phyloP scores from a whole-genome alignment of 2,888 invertebrate genomes.

The Byasa hedistus region DNA sequence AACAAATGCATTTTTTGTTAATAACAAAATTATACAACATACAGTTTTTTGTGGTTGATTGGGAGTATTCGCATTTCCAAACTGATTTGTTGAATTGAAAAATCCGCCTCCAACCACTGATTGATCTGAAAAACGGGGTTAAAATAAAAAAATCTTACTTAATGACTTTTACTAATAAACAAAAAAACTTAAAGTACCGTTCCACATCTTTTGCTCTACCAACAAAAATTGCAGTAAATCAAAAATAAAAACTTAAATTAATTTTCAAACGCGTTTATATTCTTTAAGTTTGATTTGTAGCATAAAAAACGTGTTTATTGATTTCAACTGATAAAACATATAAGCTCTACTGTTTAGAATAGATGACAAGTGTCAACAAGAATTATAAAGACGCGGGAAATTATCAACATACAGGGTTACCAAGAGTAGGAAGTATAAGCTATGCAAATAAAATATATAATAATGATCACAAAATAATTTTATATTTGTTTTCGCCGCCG shows the following conservation, averaged over 20 bases:
- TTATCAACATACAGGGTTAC: not conserved
- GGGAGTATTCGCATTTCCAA: slow-evolving; percentile 70
- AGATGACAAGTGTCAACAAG: not conserved
- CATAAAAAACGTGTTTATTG: not conserved
- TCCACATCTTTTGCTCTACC: slow-evolving; percentile 3
- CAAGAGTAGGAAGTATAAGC: not conserved
- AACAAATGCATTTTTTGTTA: not conserved
- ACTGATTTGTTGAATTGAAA: slow-evolving; percentile 70
- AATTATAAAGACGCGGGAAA: not conserved
- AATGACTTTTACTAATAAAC: not conserved
- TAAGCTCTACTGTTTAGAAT: not conserved
- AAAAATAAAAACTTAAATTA: not conserved
- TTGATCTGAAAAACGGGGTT: slow-evolving; percentile 56
- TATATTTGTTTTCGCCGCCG: not conserved
- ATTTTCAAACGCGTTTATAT: not conserved
- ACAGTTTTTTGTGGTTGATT: slow-evolving; percentile 68
- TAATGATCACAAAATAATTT: not conserved
- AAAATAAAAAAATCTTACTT: not conserved
- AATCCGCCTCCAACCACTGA: slow-evolving; percentile 72
- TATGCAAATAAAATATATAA: not conserved
- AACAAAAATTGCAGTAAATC: not conserved
- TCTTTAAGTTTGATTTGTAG: not conserved
- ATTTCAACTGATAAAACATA: not conserved
- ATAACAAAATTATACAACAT: slow-evolving; percentile 36
- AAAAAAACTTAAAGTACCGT: slow-evolving; percentile 6